Evolutionary conservation across 2,888 invertebrate species (phyloP).

Genomic region (Sericinus montela): DNA sequence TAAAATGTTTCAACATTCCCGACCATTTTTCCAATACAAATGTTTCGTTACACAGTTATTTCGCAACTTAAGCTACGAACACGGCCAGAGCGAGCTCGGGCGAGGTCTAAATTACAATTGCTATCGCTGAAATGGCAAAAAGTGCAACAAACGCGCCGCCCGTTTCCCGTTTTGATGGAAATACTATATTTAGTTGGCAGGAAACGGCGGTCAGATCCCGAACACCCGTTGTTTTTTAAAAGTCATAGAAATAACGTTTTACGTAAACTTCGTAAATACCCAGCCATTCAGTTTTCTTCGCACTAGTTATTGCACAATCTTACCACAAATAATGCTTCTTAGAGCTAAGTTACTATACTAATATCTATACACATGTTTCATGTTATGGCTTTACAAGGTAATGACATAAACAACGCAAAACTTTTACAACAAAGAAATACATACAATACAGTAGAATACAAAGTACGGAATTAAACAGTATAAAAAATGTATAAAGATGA

Average conservation of each 20-base stretch:
- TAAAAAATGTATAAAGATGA: no score
- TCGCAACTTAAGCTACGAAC: not conserved
- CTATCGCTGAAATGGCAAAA: slow-evolving; percentile 1
- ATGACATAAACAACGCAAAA: no score
- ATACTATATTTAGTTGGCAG: not conserved
- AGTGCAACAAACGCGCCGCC: slow-evolving; percentile 2
- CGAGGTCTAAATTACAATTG: not conserved
- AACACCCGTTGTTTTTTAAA: not conserved
- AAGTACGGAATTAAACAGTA: no score
- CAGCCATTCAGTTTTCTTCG: no score
- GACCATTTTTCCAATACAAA: not conserved
- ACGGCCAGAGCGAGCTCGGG: not conserved
- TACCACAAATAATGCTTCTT: no score
- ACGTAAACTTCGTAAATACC: not conserved
- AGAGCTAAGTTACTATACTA: no score
- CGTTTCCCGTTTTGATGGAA: not conserved
- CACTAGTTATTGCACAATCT: no score
- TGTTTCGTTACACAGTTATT: not conserved
- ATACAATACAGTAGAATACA: no score
- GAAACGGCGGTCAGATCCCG: not conserved
- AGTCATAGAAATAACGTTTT: not conserved
- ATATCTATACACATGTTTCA: no score
- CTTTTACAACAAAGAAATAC: no score
- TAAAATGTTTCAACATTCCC: not conserved
- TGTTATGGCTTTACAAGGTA: no score